phyloP scores from a whole-genome alignment of 2,797 vertebrate species.

The Novumbra hubbsi region DNA sequence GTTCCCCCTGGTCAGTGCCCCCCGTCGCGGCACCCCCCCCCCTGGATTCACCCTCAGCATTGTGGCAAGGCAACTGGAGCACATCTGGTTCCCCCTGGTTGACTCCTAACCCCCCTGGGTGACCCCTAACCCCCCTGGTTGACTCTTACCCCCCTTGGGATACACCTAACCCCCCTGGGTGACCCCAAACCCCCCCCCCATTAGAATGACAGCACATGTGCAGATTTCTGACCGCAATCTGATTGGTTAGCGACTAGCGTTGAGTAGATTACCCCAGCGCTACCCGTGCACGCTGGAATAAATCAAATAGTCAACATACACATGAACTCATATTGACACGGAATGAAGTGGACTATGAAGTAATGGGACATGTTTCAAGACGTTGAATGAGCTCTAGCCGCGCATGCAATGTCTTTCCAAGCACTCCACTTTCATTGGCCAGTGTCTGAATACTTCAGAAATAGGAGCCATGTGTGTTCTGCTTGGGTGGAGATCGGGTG shows the following conservation, averaged over 20 bases:
- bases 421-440: conserved; percentile 42
- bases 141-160: too few relatives aligned
- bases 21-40: too few relatives aligned
- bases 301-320: conserved; percentile 16
- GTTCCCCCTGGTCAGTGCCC: too few relatives aligned
- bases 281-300: too few relatives aligned
- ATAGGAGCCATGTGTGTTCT: conserved; percentile 63
- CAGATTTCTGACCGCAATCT: neutral
- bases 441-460: conserved; percentile 49
- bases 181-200: conserved; percentile 2
- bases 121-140: too few relatives aligned
- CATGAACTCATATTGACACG: neutral
- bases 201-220: conserved; percentile 10
- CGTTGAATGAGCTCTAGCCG: neutral
- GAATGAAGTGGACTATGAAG: conserved; percentile 12
- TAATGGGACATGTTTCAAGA: neutral
- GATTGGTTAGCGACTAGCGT: neutral
- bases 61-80: conserved; percentile 17
- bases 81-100: too few relatives aligned
- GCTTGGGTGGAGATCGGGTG: conserved; percentile 49
- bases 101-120: too few relatives aligned
- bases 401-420: conserved; percentile 8
- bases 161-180: too few relatives aligned
- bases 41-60: neutral
- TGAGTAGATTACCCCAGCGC: too few relatives aligned